Conservation (phyloP, 2,113 vertebrate species). For the Cyanoderma ruficeps region DNA sequence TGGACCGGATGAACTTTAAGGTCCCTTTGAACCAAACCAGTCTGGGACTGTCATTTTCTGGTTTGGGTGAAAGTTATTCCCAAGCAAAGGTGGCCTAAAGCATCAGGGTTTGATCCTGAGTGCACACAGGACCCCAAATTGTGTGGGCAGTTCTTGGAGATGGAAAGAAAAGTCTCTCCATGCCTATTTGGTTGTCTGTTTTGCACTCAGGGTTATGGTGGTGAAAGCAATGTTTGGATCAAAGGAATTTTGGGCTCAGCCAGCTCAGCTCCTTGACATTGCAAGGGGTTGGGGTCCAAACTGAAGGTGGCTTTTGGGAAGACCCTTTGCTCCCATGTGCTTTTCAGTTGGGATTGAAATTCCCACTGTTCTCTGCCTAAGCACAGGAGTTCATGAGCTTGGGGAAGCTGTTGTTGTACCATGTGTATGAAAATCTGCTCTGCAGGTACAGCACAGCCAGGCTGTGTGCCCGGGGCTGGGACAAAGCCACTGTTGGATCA, state of each 20-base stretch:
- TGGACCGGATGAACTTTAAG: neutral
- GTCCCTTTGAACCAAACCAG: neutral
- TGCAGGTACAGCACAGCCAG: neutral
- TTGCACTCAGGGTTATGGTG: accelerated
- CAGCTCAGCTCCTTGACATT: neutral
- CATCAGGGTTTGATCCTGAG: neutral
- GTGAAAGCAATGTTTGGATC: neutral
- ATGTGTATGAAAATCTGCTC: neutral
- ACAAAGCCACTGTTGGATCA: neutral
- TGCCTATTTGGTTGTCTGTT: neutral
- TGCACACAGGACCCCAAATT: accelerated
- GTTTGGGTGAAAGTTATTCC: neutral
- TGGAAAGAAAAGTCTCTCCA: accelerated
- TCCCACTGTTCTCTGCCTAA: neutral
- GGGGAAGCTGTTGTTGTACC: neutral
- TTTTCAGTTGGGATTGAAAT: neutral
- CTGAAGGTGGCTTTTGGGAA: neutral
- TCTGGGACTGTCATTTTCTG: neutral
- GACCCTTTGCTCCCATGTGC: accelerated
- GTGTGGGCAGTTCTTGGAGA: neutral
- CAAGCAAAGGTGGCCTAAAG: neutral
- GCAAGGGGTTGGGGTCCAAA: neutral
- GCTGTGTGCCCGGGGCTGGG: neutral
- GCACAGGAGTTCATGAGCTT: neutral
- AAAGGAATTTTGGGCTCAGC: neutral